phyloP scores from a whole-genome alignment of 2,113 vertebrate genomes.

The Smithornis capensis region DNA sequence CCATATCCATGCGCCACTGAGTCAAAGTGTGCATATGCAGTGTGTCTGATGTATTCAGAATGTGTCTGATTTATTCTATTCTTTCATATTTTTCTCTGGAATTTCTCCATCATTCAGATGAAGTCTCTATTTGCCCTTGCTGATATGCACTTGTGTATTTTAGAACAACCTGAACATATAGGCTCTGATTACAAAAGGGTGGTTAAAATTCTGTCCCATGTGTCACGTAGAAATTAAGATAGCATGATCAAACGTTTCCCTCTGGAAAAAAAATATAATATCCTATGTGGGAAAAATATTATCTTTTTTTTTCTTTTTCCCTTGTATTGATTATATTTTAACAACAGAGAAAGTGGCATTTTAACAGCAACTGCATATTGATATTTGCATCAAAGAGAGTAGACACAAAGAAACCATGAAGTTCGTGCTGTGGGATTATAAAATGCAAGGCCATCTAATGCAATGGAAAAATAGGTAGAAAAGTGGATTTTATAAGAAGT shows the following conservation, averaged over 20 bases:
- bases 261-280: background rate
- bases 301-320: background rate
- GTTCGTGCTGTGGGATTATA: background rate
- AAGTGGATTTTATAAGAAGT: background rate
- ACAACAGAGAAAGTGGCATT: background rate
- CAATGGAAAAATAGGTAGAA: background rate
- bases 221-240: background rate
- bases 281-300: background rate
- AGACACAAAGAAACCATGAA: background rate
- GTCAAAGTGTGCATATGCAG: background rate
- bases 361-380: background rate
- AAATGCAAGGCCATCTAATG: background rate
- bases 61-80: background rate
- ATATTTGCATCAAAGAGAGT: background rate
- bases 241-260: background rate
- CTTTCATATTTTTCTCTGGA: background rate
- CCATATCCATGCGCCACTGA: background rate
- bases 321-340: background rate
- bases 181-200: accelerated
- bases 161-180: background rate
- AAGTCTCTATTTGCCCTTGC: background rate
- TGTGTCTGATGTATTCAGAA: background rate
- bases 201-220: background rate
- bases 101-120: background rate
- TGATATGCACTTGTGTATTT: background rate